These are phyloP conservation scores for Zaprionus taronus DNA, from an alignment of 1,140 invertebrate genomes.

Conservation along the genomic window DNA sequence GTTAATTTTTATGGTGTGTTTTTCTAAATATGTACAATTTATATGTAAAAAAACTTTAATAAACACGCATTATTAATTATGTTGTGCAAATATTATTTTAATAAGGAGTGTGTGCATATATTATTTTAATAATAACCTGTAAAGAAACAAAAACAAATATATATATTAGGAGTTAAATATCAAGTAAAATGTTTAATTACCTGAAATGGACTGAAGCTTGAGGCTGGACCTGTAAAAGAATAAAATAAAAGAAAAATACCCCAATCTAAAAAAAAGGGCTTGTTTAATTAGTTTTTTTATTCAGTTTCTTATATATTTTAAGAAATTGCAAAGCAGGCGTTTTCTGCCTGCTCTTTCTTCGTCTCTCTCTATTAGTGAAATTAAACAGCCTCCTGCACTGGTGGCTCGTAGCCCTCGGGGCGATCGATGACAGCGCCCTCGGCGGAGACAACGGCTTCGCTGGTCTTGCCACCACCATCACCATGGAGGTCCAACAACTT, in stretches of 20 bases:
- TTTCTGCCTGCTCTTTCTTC: neutral
- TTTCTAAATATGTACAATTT: no score
- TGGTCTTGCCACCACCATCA: conserved; percentile 90
- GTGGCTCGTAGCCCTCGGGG: conserved; percentile 99
- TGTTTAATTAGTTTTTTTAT: neutral
- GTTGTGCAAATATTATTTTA: no score
- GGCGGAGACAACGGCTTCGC: conserved; percentile 89
- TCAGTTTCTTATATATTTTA: conserved; percentile 3
- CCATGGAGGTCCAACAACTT: conserved; percentile 98
- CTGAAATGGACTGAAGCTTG: neutral
- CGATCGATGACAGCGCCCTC: conserved; percentile 95
- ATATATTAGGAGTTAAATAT: neutral
- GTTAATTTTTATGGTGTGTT: no score
- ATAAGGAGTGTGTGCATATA: no score
- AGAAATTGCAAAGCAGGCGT: neutral
- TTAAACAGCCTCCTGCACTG: conserved; percentile 97
- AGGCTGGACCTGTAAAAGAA: neutral
- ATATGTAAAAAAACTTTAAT: no score
- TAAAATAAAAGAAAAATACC: neutral
- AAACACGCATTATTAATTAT: no score
- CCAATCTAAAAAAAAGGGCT: neutral
- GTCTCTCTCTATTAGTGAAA: conserved; percentile 1
- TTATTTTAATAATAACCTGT: neutral
- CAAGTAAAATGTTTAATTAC: neutral
- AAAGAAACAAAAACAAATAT: neutral